Base-by-base conservation (phyloP, 64 coral and sea anemone genomes). In the Montipora capricornis region DNA sequence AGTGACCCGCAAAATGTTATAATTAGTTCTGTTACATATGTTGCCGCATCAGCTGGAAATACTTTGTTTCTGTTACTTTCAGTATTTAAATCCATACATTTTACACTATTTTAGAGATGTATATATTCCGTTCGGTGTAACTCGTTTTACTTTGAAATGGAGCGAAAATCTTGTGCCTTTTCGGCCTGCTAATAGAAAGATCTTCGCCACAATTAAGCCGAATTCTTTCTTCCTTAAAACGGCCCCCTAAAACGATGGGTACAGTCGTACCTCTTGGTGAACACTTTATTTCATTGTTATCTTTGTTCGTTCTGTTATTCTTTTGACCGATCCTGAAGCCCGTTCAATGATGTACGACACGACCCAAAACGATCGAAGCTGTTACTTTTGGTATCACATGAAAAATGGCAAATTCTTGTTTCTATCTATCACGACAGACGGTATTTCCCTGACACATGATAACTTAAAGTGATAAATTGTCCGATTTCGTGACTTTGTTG, bases 401-500 rank as follows among this genome's bases (percentile, higher is more conserved):
- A 37, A 37, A 37, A 37, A 37, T 37, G 37, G 37, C 47, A 50
- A 45, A 73, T 70, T 22, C 66, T 50, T 69, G 79, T 44, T 83
- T 19, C 44, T 86, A 86, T 86, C 82, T 86, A 71, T 50, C 64
- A 9, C 8, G 8, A 6, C 82, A 86, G 82, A 86, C 68, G 82
- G 82, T 50, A 71, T 86, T 86, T 16, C 10, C 19, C 82, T 50
- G 82, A 86, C 82, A 86, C 71, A 12, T 86, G 82, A 86, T 86
- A 73, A 73, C 82, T 52, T 11, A 8, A 49, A 64, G 62, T 86
- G 82, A 86, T 86, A 86, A 86, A 86, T 86, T 86, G 49, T 86
- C 64, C 7, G 16, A 20, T 86, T 86, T 73, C 82, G 82, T 86
- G 82, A 86, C 82, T 73, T 86, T 2, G 29, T 47, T 86, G 82